Base-by-base conservation (phyloP, 2,888 invertebrate species). In the Synergus gifuensis region DNA sequence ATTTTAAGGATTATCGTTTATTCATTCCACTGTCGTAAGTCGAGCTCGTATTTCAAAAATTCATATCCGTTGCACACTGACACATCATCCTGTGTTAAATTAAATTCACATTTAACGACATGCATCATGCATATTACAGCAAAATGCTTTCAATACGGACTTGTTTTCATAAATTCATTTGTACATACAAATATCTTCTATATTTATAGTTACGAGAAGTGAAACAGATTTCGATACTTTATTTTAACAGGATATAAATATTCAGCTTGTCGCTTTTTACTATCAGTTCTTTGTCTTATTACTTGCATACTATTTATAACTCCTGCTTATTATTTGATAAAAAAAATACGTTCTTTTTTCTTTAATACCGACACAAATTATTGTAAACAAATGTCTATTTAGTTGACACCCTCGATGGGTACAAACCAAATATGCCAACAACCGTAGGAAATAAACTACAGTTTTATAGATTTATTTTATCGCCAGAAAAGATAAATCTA, bases 1-100 rank as follows among this genome's bases (percentile, higher is more conserved):
- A 73, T 73, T 73, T 69, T 54, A 36, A 73, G 28, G 28, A 73
- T 73, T 73, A 73, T 49, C n/a, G 49, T 73, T 73, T 49, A 73
- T 28, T 54, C 36, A 73, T 54, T 73, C n/a, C 49, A 49, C 22
- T 49, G 69, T 11, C 16, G 69, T 73, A 54, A 73, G 49, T 73
- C 12, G 36, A 73, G 49, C 36, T 54, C 22, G 16, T 28, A 49
- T 73, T 73, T 54, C 36, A 73, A 73, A 54, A 73, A 73, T 36
- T 73, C 36, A 54, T 73, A 73, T 73, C 28, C 69, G n/a, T 8
- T 28, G 28, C 9, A 54, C 36, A 73, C n/a, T 49, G 49, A 16
- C 49, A 46, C 14, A 22, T 54, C 16, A 28, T 73, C 28, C 16
- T 49, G 28, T 73, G 49, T 22, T 28, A 28, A 28, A 73, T 54